phyloP scores from a whole-genome alignment of 1,140 invertebrate species.

The Goniozus legneri region DNA sequence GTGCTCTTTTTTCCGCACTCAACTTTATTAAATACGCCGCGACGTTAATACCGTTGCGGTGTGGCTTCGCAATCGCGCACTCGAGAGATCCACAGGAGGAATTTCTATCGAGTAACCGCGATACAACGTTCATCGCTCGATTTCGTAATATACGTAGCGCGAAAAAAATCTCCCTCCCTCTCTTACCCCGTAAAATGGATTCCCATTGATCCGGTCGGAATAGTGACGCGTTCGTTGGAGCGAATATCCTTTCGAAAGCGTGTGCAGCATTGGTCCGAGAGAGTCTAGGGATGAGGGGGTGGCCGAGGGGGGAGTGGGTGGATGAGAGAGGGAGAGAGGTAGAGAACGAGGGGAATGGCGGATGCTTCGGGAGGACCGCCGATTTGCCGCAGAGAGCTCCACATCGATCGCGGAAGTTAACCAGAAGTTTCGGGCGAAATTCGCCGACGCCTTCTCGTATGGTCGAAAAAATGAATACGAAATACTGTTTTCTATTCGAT shows the following conservation, averaged over 20 bases:
- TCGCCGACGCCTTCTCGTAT: too few species aligned
- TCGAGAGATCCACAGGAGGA: too few species aligned
- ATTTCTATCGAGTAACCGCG: too few species aligned
- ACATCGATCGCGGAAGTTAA: slow-evolving; percentile 13
- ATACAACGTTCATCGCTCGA: too few species aligned
- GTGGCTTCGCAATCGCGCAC: too few species aligned
- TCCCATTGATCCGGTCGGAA: too few species aligned
- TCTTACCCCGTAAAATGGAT: too few species aligned
- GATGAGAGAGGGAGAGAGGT: background rate
- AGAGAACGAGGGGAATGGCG: background rate
- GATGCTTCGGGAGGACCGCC: background rate
- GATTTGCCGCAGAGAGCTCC: slow-evolving; percentile 15
- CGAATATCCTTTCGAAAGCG: background rate
- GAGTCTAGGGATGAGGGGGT: background rate
- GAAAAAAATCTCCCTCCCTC: background rate
- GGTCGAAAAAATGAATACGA: too few species aligned
- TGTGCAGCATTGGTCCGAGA: background rate
- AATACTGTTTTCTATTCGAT: too few species aligned
- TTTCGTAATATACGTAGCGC: background rate
- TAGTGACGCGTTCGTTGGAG: background rate
- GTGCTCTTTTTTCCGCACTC: too few species aligned
- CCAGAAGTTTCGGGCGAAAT: slow-evolving; percentile 17
- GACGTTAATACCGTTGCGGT: background rate
- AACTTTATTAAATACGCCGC: too few species aligned
- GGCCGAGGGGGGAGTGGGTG: background rate